Percentiles rank a stretch among this genome's conserved stretches.
These are phyloP conservation scores for Hermodice carunculata DNA, from an alignment of 2,888 invertebrate genomes.

Conservation along the genomic window DNA sequence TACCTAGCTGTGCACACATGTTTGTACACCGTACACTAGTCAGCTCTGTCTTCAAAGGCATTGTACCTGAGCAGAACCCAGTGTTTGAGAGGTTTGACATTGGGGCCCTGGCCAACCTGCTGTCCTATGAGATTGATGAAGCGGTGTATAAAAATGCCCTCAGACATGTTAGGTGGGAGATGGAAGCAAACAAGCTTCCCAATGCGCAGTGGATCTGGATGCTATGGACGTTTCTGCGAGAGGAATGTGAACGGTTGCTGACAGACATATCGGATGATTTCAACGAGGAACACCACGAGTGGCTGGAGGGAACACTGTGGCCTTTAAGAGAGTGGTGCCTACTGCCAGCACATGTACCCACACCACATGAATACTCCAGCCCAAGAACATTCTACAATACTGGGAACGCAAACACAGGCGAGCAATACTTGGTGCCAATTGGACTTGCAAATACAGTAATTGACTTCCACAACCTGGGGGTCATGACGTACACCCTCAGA, in stretches of 20 bases:
- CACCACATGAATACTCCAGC: not conserved
- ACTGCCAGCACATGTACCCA: slow-evolving; percentile 31
- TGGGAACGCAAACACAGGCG: not conserved
- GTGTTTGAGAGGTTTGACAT: slow-evolving; percentile 42
- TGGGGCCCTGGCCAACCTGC: slow-evolving; percentile 33
- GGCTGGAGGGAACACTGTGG: slow-evolving; percentile 24
- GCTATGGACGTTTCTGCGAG: slow-evolving; percentile 39
- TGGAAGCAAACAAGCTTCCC: slow-evolving; percentile 21
- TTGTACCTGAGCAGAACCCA: slow-evolving; percentile 28
- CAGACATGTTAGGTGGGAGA: slow-evolving; percentile 13
- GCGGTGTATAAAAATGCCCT: slow-evolving; percentile 10
- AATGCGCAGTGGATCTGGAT: slow-evolving; percentile 34
- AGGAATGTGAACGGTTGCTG: slow-evolving; percentile 33
- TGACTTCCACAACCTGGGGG: slow-evolving; percentile 40
- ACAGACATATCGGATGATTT: slow-evolving; percentile 8
- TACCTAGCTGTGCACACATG: slow-evolving; percentile 36
- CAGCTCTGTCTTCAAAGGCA: slow-evolving; percentile 33
- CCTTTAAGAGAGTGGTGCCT: slow-evolving; percentile 43
- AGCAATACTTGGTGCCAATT: slow-evolving; percentile 37
- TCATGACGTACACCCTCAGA: slow-evolving; percentile 38
- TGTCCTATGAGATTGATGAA: slow-evolving; percentile 30
- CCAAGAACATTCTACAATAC: not conserved
- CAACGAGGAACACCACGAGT: slow-evolving; percentile 7
- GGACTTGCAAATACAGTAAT: slow-evolving; percentile 39
- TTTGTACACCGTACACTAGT: slow-evolving; percentile 41